phyloP scores from a whole-genome alignment of 2,113 vertebrate genomes.

The Ursus arctos region DNA sequence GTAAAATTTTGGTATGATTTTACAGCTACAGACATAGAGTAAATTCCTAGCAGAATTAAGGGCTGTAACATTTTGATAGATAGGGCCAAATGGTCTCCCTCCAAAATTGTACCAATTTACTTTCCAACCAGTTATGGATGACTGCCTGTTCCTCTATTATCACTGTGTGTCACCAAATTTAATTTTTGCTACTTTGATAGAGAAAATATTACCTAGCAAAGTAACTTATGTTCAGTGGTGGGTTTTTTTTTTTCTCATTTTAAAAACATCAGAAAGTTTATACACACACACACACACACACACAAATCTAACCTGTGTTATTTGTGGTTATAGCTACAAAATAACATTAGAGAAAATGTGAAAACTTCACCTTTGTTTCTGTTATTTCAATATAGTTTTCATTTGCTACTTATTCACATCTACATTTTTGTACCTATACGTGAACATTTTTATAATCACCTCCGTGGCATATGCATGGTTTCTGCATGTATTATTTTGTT shows the following conservation, averaged over 20 bases:
- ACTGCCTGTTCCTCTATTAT: not conserved
- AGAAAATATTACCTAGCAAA: not conserved
- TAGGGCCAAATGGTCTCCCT: not conserved
- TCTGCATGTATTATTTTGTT: not conserved
- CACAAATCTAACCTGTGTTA: not conserved
- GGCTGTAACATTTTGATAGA: not conserved
- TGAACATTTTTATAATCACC: not conserved
- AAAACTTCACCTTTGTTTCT: conserved; percentile 4
- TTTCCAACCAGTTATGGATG: not conserved
- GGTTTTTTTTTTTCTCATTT: not conserved
- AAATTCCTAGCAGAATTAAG: not conserved
- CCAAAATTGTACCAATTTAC: not conserved
- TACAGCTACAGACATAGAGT: not conserved
- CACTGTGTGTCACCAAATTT: not conserved
- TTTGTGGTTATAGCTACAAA: conserved; percentile 4
- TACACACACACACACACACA: not conserved
- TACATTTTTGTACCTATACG: not conserved
- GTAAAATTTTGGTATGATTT: conserved; percentile 20
- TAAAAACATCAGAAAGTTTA: not conserved
- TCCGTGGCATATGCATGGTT: not conserved
- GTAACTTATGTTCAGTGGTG: not conserved
- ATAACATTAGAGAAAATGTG: not conserved
- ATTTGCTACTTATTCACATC: not conserved
- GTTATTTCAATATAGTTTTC: not conserved
- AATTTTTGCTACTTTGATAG: conserved; percentile 23